These are phyloP conservation scores for Euura lappo DNA, from an alignment of 1,140 invertebrate genomes.

Conservation along the genomic window DNA sequence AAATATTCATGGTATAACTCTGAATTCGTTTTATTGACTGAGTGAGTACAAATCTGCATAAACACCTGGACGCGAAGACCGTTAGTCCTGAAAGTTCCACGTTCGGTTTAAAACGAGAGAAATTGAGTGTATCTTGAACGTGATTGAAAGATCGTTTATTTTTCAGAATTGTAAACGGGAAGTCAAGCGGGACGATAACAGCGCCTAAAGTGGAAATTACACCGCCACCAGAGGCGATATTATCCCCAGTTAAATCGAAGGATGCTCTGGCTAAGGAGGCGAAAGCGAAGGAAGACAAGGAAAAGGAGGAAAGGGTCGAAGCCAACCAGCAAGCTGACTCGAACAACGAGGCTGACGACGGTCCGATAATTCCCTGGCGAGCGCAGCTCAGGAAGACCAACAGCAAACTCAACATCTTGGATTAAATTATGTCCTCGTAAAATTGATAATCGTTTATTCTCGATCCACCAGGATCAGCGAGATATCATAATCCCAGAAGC, in stretches of 20 bases:
- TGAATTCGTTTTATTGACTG: too few relatives aligned
- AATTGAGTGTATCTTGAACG: too few relatives aligned
- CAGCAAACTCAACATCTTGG: slow-evolving; percentile 78
- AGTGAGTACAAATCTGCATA: too few relatives aligned
- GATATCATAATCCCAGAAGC: too few relatives aligned
- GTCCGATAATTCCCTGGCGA: slow-evolving; percentile 82
- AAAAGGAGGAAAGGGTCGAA: slow-evolving; percentile 25
- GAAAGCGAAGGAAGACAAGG: slow-evolving; percentile 23
- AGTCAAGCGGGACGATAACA: neutral
- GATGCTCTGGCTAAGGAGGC: slow-evolving; percentile 5
- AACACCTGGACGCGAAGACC: too few relatives aligned
- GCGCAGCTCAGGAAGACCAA: slow-evolving; percentile 88
- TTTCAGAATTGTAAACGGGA: neutral
- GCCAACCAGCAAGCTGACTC: slow-evolving; percentile 51
- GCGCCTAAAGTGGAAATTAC: slow-evolving; percentile 45
- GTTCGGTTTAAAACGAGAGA: too few relatives aligned
- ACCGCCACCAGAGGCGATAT: slow-evolving; percentile 27
- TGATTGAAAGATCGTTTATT: too few relatives aligned
- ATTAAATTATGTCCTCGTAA: slow-evolving; percentile 55
- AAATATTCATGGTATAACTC: too few relatives aligned
- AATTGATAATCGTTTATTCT: too few relatives aligned
- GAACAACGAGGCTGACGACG: slow-evolving; percentile 66
- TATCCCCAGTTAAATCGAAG: slow-evolving; percentile 15
- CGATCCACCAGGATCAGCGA: too few relatives aligned
- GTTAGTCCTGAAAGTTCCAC: too few relatives aligned